Evolutionary conservation across 2,113 vertebrate species (phyloP).

Genomic region (Apteryx mantelli): DNA sequence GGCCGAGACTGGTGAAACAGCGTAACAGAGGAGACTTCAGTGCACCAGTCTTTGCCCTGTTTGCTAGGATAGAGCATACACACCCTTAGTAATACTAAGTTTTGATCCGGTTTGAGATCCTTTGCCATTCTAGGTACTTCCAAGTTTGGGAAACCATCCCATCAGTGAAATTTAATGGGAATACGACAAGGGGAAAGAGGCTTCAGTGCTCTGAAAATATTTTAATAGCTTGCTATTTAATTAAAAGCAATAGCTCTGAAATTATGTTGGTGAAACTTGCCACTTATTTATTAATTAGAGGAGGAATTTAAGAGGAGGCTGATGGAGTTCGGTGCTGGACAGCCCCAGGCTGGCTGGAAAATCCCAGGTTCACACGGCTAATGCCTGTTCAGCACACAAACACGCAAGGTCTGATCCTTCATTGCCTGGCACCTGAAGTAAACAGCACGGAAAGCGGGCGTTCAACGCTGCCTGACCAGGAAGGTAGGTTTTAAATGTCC

Average conservation of each 20-base stretch:
- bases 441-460: neutral
- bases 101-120: neutral
- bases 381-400: slow-evolving; percentile 32
- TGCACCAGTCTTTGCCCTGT: neutral
- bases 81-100: rapidly evolving
- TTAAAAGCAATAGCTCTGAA: slow-evolving; percentile 58
- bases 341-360: slow-evolving; percentile 57
- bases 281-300: slow-evolving; percentile 62
- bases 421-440: neutral
- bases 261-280: slow-evolving; percentile 59
- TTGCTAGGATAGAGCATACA: neutral
- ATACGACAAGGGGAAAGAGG: neutral
- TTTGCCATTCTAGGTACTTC: neutral
- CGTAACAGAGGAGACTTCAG: neutral
- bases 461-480: neutral
- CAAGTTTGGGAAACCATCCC: neutral
- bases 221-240: slow-evolving; percentile 42
- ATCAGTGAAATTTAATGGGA: neutral
- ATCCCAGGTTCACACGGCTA: slow-evolving; percentile 30
- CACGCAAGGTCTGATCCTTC: neutral
- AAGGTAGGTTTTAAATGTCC: neutral
- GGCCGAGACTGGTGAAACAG: neutral
- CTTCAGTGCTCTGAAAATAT: neutral
- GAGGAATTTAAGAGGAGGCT: slow-evolving; percentile 51
- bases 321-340: neutral